A percentile compares a stretch with the other conserved stretches of the same genome.
These are phyloP conservation scores for Caerostris darwini DNA, from an alignment of 1,140 invertebrate species.

Conservation along the genomic window DNA sequence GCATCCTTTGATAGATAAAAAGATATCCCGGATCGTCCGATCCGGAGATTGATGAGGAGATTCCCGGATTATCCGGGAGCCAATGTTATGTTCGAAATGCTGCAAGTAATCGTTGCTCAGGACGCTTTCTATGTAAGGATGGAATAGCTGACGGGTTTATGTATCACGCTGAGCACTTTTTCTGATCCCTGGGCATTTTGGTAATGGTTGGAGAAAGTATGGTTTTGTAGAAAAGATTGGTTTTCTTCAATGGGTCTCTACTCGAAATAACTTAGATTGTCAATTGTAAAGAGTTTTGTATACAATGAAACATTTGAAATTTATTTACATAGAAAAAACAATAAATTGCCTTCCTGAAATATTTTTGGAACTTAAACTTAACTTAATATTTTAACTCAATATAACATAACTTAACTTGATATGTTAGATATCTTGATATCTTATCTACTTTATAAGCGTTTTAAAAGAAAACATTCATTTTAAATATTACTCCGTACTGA, in stretches of 20 bases:
- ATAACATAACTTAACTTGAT: too few relatives aligned
- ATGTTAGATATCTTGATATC: too few relatives aligned
- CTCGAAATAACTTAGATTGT: neutral
- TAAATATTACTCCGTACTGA: too few relatives aligned
- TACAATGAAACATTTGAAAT: too few relatives aligned
- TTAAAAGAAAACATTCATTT: too few relatives aligned
- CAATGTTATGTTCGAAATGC: constrained; percentile 45
- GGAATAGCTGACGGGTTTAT: constrained; percentile 29
- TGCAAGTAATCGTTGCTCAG: constrained; percentile 46
- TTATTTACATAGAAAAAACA: too few relatives aligned
- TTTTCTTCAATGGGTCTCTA: neutral
- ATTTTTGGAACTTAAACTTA: too few relatives aligned
- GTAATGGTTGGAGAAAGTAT: neutral
- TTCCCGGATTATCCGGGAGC: constrained; percentile 56
- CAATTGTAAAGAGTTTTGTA: neutral
- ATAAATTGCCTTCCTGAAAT: too few relatives aligned
- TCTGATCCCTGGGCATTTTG: neutral
- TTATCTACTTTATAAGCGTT: too few relatives aligned
- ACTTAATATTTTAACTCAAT: too few relatives aligned
- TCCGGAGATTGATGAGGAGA: constrained; percentile 55
- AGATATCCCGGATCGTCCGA: constrained; percentile 44
- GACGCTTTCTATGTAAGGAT: constrained; percentile 4
- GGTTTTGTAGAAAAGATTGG: neutral
- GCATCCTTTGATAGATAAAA: constrained; percentile 16
- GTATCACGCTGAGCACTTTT: constrained; percentile 17